Percentiles rank a stretch among this genome's conserved stretches.
Conservation (phyloP, 1,140 invertebrate species). For the Aphaenogaster rudis region DNA sequence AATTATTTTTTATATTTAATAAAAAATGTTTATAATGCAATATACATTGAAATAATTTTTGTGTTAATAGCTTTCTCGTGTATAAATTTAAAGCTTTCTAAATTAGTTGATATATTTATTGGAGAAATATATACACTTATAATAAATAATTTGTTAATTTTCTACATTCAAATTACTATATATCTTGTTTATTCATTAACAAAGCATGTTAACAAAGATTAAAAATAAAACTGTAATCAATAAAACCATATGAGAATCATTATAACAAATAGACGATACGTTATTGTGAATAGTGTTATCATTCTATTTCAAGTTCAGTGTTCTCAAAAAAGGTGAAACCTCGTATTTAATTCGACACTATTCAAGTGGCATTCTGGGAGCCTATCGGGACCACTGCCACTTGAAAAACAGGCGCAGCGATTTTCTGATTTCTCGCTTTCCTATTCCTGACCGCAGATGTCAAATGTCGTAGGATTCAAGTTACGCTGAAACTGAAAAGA, state of each 20-base stretch:
- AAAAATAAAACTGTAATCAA: neutral
- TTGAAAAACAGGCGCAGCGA: constrained; percentile 38
- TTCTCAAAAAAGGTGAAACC: constrained; percentile 3
- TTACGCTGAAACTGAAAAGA: constrained; percentile 50
- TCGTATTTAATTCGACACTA: constrained; percentile 33
- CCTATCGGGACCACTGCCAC: constrained; percentile 15
- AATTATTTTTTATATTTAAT: neutral
- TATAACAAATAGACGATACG: neutral
- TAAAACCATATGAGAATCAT: neutral
- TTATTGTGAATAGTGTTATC: constrained; percentile 2
- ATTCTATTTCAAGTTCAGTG: neutral
- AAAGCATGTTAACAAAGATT: neutral
- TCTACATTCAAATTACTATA: neutral
- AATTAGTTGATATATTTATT: neutral
- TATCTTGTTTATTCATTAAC: neutral
- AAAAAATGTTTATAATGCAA: neutral
- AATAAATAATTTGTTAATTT: constrained; percentile 13
- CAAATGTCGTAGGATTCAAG: constrained; percentile 33
- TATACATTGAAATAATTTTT: constrained; percentile 1
- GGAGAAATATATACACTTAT: neutral
- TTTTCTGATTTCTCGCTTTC: constrained; percentile 63
- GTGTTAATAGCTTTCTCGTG: neutral
- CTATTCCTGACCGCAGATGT: constrained; percentile 56
- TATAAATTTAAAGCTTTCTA: neutral
- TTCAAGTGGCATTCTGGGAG: constrained; percentile 41